Conservation (phyloP, 2,797 vertebrate genomes). For the Myripristis jacobus region DNA sequence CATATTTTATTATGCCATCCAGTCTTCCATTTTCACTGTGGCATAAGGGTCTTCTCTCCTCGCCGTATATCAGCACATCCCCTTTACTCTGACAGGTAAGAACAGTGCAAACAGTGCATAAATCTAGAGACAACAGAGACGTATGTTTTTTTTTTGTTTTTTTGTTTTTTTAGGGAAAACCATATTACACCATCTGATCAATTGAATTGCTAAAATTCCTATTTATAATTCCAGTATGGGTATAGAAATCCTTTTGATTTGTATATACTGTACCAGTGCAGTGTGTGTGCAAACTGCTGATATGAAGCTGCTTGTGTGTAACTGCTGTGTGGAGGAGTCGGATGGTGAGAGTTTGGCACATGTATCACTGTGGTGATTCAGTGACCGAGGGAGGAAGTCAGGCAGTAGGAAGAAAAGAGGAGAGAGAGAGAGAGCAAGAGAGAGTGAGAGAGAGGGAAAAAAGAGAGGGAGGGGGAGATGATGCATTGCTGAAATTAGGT, state of each 20-base stretch:
- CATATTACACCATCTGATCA: conserved; percentile 48
- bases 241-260: conserved; percentile 50
- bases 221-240: conserved; percentile 47
- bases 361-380: conserved; percentile 81
- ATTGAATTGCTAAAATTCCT: conserved; percentile 33
- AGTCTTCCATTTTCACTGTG: conserved; percentile 28
- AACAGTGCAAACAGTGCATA: conserved; percentile 28
- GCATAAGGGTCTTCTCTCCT: conserved; percentile 6
- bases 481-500: conserved; percentile 79
- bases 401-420: conserved; percentile 59
- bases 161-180: conserved; percentile 6
- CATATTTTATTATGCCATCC: conserved; percentile 10
- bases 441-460: conserved; percentile 48
- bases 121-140: conserved; percentile 24
- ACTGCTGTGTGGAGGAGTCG: conserved; percentile 77
- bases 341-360: conserved; percentile 78
- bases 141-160: no score
- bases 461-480: conserved; percentile 25
- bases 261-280: conserved; percentile 8
- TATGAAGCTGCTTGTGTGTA: conserved; percentile 59
- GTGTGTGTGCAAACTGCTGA: conserved; percentile 52
- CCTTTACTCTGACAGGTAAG: conserved; percentile 23
- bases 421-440: conserved; percentile 44
- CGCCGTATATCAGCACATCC: conserved; percentile 27
- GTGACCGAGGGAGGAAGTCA: conserved; percentile 79